These are phyloP conservation scores for Xiphophorus hellerii DNA, from an alignment of 2,113 vertebrate species.

Conservation along the genomic window DNA sequence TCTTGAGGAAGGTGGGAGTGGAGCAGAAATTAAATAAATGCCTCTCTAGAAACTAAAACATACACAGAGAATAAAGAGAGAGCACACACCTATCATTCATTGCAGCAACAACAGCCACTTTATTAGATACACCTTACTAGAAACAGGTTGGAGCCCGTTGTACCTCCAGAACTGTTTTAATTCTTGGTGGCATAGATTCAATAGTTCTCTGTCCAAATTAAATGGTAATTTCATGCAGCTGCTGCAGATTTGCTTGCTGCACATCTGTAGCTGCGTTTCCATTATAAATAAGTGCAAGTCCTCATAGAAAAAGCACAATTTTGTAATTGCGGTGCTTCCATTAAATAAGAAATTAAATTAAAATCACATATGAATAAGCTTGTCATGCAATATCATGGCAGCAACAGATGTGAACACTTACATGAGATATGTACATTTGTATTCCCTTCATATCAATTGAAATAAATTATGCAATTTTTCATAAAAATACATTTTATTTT, in stretches of 20 bases:
- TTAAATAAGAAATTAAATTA: too few relatives aligned
- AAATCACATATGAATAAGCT: too few relatives aligned
- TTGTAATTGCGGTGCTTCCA: too few relatives aligned
- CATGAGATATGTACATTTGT: too few relatives aligned
- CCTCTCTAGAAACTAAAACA: constrained; percentile 51
- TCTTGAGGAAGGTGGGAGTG: constrained; percentile 59
- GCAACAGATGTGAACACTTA: too few relatives aligned
- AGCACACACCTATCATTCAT: constrained; percentile 57
- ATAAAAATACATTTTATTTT: too few relatives aligned
- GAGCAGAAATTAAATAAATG: constrained; percentile 58
- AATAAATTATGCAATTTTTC: too few relatives aligned
- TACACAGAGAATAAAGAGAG: constrained; percentile 34
- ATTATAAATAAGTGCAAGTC: too few relatives aligned
- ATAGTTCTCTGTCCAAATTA: constrained; percentile 28
- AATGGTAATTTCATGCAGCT: background rate
- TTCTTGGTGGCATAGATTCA: background rate
- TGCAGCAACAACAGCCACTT: constrained; percentile 14
- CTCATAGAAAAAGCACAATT: too few relatives aligned
- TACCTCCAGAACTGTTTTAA: background rate
- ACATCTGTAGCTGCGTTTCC: background rate
- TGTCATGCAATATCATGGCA: too few relatives aligned
- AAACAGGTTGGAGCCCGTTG: background rate
- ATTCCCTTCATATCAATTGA: too few relatives aligned
- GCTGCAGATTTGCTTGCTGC: background rate
- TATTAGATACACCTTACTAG: background rate